phyloP scores from a whole-genome alignment of 1,140 invertebrate species.

The Hermatobates lingyangjiaoensis region DNA sequence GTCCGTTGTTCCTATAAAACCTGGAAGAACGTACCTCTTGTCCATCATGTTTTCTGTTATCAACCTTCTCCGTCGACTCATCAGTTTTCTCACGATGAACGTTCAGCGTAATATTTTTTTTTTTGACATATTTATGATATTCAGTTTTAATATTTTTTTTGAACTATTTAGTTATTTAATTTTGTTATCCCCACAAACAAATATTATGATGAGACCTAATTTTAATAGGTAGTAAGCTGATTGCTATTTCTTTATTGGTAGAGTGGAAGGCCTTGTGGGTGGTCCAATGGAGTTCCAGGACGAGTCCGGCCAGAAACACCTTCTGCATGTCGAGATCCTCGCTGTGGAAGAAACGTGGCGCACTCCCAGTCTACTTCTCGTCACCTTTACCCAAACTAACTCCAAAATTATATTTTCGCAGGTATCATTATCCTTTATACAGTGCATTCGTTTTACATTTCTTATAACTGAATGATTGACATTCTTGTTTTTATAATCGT shows the following conservation, averaged over 20 bases:
- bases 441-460: too few species aligned
- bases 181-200: too few species aligned
- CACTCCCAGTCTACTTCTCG: slow-evolving; percentile 57
- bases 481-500: too few species aligned
- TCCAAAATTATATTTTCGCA: slow-evolving; percentile 68
- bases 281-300: slow-evolving; percentile 35
- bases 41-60: slow-evolving; percentile 75
- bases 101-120: slow-evolving; percentile 13
- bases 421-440: too few species aligned
- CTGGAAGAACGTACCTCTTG: slow-evolving; percentile 62
- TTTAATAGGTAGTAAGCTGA: too few species aligned
- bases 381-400: slow-evolving; percentile 34
- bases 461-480: too few species aligned
- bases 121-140: too few species aligned
- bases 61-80: slow-evolving; percentile 60
- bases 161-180: too few species aligned
- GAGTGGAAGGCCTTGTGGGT: too few species aligned
- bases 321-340: slow-evolving; percentile 49
- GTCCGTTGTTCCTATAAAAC: slow-evolving; percentile 63
- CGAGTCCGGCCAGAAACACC: slow-evolving; percentile 41
- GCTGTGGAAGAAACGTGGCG: slow-evolving; percentile 70
- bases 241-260: too few species aligned
- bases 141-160: too few species aligned
- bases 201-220: too few species aligned
- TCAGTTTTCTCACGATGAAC: slow-evolving; percentile 43